Evolutionary conservation across 2,888 invertebrate species (phyloP).

Genomic region (Ernsta delagoae): DNA sequence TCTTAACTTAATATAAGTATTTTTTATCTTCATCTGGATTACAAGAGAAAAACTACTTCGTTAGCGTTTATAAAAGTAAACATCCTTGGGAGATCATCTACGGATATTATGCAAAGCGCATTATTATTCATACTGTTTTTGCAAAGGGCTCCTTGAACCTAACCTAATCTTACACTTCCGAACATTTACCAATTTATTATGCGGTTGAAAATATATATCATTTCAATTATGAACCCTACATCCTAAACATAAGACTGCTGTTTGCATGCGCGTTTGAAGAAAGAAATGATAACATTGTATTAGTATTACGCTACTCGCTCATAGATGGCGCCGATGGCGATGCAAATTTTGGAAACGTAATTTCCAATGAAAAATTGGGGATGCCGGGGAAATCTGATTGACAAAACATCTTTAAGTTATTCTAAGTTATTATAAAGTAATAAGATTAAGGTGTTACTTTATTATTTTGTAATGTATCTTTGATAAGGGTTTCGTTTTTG

Average conservation of each 20-base stretch:
- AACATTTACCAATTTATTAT: constrained; percentile 55
- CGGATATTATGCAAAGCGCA: constrained; percentile 80
- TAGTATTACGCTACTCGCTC: constrained; percentile 58
- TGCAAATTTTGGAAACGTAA: constrained; percentile 81
- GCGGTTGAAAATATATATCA: constrained; percentile 40
- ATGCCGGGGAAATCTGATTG: constrained; percentile 69
- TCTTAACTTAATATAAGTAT: no score
- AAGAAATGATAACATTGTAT: constrained; percentile 44
- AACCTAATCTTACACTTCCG: constrained; percentile 71
- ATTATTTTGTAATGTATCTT: constrained; percentile 79
- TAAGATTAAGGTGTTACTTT: constrained; percentile 76
- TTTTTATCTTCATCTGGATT: not conserved
- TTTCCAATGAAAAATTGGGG: constrained; percentile 81
- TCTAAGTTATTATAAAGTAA: constrained; percentile 77
- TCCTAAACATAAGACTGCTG: not conserved
- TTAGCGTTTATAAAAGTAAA: constrained; percentile 73
- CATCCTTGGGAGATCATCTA: constrained; percentile 69
- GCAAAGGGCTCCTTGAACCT: constrained; percentile 68
- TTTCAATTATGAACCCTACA: not conserved
- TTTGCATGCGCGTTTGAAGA: no score
- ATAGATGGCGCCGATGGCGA: constrained; percentile 79
- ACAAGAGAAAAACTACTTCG: constrained; percentile 52
- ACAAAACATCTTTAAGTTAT: constrained; percentile 80
- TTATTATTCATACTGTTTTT: constrained; percentile 84
- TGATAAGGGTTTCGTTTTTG: constrained; percentile 55